A percentile compares a stretch with the other conserved stretches of the same genome.
Evolutionary conservation across 2,797 vertebrate genomes (phyloP).

Genomic region (Hyperoplus lanceolatus): DNA sequence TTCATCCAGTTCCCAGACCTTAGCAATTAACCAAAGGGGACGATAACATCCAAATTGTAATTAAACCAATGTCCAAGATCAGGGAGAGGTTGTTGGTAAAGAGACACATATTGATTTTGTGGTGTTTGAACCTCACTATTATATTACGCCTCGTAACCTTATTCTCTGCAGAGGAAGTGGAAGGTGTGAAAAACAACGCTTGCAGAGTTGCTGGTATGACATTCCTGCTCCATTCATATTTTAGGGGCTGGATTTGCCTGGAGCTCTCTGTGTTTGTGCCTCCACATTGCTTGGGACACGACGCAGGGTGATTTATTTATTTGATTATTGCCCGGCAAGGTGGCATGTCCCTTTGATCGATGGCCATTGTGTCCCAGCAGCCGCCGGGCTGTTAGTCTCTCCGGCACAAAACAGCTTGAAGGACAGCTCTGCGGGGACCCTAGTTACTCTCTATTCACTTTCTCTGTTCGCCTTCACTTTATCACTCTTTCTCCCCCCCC

Average conservation of each 20-base stretch:
- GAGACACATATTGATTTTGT: conserved; percentile 16
- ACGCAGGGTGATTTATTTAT: conserved; percentile 80
- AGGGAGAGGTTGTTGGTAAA: neutral
- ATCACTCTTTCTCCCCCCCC: conserved; percentile 47
- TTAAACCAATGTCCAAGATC: neutral
- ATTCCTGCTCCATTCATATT: conserved; percentile 59
- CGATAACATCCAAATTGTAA: neutral
- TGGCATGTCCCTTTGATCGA: conserved; percentile 76
- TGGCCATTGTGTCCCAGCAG: conserved; percentile 72
- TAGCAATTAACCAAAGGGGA: neutral
- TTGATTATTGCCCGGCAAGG: conserved; percentile 82
- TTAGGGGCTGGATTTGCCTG: conserved; percentile 53
- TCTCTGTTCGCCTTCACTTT: conserved; percentile 61
- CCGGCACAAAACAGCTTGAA: conserved; percentile 73
- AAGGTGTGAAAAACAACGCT: conserved; percentile 12
- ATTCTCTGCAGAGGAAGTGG: conserved; percentile 5
- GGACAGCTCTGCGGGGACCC: conserved; percentile 71
- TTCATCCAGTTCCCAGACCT: neutral
- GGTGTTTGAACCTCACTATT: neutral
- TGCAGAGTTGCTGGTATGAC: conserved; percentile 38
- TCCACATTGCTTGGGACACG: conserved; percentile 43
- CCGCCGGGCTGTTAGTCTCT: conserved; percentile 68
- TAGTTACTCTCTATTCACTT: conserved; percentile 70
- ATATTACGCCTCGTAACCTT: neutral
- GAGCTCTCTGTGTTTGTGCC: conserved; percentile 44